Evolutionary conservation across 2,888 invertebrate species (phyloP).

Genomic region (Harpalus rubripes): DNA sequence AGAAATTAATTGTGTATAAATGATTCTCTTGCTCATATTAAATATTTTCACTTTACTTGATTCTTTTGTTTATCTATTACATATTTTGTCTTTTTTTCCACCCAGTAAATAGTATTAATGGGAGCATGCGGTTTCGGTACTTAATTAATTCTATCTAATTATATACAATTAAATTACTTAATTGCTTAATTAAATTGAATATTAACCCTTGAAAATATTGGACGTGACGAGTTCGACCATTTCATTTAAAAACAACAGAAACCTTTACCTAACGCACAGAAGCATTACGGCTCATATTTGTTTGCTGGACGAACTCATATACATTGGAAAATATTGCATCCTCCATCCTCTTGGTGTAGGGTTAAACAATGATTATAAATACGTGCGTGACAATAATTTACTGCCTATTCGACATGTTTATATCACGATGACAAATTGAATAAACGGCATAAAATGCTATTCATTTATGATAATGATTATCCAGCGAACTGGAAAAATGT

Average conservation of each 20-base stretch:
- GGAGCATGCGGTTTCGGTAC: slow-evolving; percentile 20
- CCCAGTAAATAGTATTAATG: not conserved
- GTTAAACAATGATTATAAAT: not conserved
- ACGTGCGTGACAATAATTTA: slow-evolving; percentile 19
- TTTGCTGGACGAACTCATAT: no score
- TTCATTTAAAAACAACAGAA: no score
- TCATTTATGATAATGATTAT: slow-evolving; percentile 39
- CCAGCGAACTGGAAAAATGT: slow-evolving; percentile 35
- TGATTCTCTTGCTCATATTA: not conserved
- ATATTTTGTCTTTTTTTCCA: not conserved
- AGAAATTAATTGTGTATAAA: not conserved
- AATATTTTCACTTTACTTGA: not conserved
- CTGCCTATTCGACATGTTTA: not conserved
- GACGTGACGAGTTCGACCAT: no score
- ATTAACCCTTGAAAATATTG: slow-evolving; percentile 6
- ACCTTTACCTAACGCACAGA: no score
- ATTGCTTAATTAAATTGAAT: slow-evolving; percentile 5
- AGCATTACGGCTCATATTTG: no score
- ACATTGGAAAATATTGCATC: not conserved
- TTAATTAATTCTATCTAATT: slow-evolving; percentile 13
- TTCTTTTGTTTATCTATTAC: not conserved
- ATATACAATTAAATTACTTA: slow-evolving; percentile 10
- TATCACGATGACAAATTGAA: slow-evolving; percentile 21
- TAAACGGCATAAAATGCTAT: slow-evolving; percentile 33
- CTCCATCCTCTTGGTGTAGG: slow-evolving; percentile 2